phyloP scores from a whole-genome alignment of 2,797 vertebrate genomes.

The Sebastes umbrosus region DNA sequence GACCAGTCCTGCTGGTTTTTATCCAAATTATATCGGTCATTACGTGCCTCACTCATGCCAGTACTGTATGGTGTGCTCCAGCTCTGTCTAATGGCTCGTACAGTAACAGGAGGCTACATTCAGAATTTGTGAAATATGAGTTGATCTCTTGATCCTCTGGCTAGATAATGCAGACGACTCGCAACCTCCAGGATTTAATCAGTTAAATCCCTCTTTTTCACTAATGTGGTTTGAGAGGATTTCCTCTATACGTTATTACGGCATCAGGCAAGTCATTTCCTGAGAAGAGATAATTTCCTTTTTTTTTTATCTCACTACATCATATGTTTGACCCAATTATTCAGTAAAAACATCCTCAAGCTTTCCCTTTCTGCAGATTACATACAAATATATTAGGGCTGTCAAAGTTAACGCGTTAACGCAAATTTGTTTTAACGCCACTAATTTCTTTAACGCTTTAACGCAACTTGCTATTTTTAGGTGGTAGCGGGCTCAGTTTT shows the following conservation, averaged over 20 bases:
- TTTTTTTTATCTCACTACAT: neutral
- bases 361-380: neutral
- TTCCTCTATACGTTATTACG: conserved; percentile 46
- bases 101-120: neutral
- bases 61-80: neutral
- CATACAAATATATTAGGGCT: too few species aligned
- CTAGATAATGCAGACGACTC: conserved; percentile 46
- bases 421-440: too few species aligned
- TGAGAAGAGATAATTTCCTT: neutral
- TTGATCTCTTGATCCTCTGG: conserved; percentile 52
- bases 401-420: too few species aligned
- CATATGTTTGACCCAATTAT: conserved; percentile 12
- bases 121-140: conserved; percentile 27
- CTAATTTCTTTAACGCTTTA: too few species aligned
- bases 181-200: conserved; percentile 53
- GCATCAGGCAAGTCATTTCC: conserved; percentile 17
- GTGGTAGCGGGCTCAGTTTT: too few species aligned
- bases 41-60: neutral
- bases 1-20: neutral
- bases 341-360: neutral
- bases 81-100: neutral
- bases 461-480: too few species aligned
- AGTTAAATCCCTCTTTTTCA: conserved; percentile 49
- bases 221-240: conserved; percentile 67
- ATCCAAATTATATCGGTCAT: conserved; percentile 15